Evolutionary conservation across 2,888 invertebrate species (phyloP).

Genomic region (Euzophera pinguis): DNA sequence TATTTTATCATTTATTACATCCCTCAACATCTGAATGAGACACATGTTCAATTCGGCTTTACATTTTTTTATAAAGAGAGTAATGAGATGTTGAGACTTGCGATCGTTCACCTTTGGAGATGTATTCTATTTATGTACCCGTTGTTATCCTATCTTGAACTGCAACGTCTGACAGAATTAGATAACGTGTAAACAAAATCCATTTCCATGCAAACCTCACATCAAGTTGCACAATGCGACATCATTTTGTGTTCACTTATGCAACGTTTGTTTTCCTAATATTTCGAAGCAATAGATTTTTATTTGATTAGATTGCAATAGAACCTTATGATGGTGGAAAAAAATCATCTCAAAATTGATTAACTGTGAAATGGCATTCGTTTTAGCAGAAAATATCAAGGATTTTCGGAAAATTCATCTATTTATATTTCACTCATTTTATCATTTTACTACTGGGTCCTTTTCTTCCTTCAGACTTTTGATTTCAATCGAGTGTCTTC

Average conservation of each 20-base stretch:
- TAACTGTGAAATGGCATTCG: too few species aligned
- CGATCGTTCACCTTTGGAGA: constrained; percentile 48
- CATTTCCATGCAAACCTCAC: constrained; percentile 5
- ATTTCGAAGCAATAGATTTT: too few species aligned
- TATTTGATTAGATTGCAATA: too few species aligned
- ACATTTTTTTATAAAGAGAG: constrained; percentile 61
- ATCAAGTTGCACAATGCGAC: constrained; percentile 2
- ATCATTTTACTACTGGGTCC: too few species aligned
- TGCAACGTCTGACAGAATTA: constrained; percentile 7
- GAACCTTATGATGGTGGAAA: too few species aligned
- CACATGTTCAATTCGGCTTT: constrained; percentile 24
- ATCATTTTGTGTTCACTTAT: not conserved
- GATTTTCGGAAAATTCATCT: too few species aligned
- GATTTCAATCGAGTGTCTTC: too few species aligned
- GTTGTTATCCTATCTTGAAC: constrained; percentile 32
- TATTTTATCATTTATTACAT: constrained; percentile 44
- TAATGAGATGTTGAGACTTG: constrained; percentile 33
- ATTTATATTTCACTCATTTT: too few species aligned
- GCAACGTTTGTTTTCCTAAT: not conserved
- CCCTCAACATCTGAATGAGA: constrained; percentile 34
- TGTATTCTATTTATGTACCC: constrained; percentile 34
- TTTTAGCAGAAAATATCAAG: too few species aligned
- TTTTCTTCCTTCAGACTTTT: too few species aligned
- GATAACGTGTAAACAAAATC: constrained; percentile 4
- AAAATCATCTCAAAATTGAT: too few species aligned